These are phyloP conservation scores for Crenichthys baileyi DNA, from an alignment of 2,797 vertebrate genomes.

Conservation along the genomic window DNA sequence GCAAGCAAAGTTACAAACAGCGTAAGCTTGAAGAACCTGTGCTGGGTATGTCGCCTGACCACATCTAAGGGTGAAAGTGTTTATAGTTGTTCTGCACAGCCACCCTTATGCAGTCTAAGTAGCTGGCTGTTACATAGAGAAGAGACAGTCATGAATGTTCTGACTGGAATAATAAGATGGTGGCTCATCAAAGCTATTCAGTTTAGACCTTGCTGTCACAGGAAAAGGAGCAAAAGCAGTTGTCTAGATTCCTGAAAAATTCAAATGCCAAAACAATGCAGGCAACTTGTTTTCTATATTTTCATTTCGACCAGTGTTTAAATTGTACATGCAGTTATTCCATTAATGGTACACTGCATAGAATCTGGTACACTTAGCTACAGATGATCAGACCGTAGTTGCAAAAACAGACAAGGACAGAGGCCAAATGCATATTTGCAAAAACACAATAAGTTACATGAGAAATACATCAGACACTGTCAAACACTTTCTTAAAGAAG, in stretches of 20 bases:
- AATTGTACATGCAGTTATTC: neutral
- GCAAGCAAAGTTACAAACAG: conserved; percentile 9
- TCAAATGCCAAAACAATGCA: neutral
- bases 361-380: neutral
- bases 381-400: neutral
- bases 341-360: neutral
- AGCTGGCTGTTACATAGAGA: neutral
- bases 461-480: neutral
- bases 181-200: neutral
- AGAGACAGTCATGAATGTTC: neutral
- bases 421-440: neutral
- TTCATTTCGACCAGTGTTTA: conserved; percentile 13
- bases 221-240: neutral
- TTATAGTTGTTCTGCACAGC: conserved; percentile 22
- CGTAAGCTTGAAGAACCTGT: conserved; percentile 2
- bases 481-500: neutral
- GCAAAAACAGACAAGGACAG: neutral
- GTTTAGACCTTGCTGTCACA: neutral
- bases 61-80: conserved; percentile 28
- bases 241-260: neutral
- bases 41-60: neutral
- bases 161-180: neutral
- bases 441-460: neutral
- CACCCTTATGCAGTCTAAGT: neutral
- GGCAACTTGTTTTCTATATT: neutral